Evolutionary conservation across 1,140 invertebrate species (phyloP).

Genomic region (Scaptomyza graminum): DNA sequence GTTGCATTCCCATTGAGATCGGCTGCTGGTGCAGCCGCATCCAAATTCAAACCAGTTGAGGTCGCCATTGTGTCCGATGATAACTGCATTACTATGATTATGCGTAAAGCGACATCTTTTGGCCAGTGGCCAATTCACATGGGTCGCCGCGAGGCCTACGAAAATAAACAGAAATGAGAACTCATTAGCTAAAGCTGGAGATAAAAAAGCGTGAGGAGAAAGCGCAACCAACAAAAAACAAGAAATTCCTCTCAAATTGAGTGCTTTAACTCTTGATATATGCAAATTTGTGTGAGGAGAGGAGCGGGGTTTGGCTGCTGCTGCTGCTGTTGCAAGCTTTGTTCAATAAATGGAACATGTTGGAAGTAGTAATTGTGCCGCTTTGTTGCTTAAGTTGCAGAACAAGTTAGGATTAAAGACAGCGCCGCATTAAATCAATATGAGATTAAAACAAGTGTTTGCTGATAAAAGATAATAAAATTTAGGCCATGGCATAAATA

Average conservation of each 20-base stretch:
- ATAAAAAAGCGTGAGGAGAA: conserved; percentile 46
- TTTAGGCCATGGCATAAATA: background rate
- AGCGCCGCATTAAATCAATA: conserved; percentile 11
- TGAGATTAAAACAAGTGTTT: conserved; percentile 1
- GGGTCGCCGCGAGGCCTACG: conserved; percentile 58
- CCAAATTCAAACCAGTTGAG: conserved; percentile 20
- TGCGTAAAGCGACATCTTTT: conserved; percentile 18
- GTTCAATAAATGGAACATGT: background rate
- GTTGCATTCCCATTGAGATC: conserved; percentile 50
- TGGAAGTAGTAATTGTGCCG: conserved; percentile 11
- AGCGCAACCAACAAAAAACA: conserved; percentile 42
- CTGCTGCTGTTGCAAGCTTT: background rate
- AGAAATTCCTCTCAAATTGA: conserved; percentile 17
- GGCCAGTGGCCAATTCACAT: conserved; percentile 49
- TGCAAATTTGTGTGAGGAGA: conserved; percentile 23
- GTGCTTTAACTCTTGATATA: conserved; percentile 33
- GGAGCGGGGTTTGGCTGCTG: too few species aligned
- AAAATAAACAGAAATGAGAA: conserved; percentile 27
- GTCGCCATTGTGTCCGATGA: conserved; percentile 32
- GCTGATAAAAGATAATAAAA: conserved; percentile 12
- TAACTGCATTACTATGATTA: conserved; percentile 26
- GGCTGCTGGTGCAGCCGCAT: conserved; percentile 40
- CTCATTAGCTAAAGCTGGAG: background rate
- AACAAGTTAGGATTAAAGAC: conserved; percentile 14
- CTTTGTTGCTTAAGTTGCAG: background rate